Conservation (phyloP, 1,140 invertebrate genomes). For the Sinonovacula constricta region DNA sequence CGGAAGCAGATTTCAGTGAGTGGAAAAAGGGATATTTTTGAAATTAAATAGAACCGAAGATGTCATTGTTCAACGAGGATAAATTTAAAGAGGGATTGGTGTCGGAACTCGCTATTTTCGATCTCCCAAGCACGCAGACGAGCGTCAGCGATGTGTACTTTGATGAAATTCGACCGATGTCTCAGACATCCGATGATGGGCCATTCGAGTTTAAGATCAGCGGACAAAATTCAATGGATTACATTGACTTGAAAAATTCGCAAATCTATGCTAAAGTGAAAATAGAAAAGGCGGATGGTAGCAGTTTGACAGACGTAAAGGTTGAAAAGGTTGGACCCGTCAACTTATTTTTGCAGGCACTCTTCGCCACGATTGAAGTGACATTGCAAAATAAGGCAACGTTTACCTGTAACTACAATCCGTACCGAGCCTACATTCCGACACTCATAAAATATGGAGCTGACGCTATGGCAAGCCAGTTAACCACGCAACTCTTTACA, state of each 20-base stretch:
- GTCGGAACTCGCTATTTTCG: conserved; percentile 27
- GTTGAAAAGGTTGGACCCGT: background rate
- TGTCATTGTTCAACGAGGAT: conserved; percentile 6
- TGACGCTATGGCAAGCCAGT: background rate
- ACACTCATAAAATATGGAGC: conserved; percentile 9
- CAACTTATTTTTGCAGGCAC: conserved; percentile 21
- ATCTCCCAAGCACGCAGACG: conserved; percentile 29
- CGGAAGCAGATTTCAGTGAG: background rate
- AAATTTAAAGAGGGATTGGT: conserved; percentile 14
- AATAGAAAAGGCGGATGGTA: conserved; percentile 23
- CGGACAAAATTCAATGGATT: conserved; percentile 29
- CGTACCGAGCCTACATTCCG: conserved; percentile 16
- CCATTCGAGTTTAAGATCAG: conserved; percentile 46
- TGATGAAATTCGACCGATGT: conserved; percentile 27
- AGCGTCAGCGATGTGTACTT: conserved; percentile 18
- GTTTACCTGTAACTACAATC: conserved; percentile 28
- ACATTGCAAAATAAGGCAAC: conserved; percentile 18
- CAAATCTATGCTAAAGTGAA: conserved; percentile 13
- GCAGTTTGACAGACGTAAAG: background rate
- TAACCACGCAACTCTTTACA: conserved; percentile 19
- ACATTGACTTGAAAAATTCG: conserved; percentile 33
- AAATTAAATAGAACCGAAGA: conserved; percentile 6
- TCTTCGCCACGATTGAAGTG: conserved; percentile 10
- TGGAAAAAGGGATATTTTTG: conserved; percentile 2
- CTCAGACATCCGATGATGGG: conserved; percentile 13